Percentiles rank a stretch among this genome's conserved stretches.
These are phyloP conservation scores for Sinodicranocentrus sp. DNA, from an alignment of 2,888 invertebrate species.

Conservation along the genomic window DNA sequence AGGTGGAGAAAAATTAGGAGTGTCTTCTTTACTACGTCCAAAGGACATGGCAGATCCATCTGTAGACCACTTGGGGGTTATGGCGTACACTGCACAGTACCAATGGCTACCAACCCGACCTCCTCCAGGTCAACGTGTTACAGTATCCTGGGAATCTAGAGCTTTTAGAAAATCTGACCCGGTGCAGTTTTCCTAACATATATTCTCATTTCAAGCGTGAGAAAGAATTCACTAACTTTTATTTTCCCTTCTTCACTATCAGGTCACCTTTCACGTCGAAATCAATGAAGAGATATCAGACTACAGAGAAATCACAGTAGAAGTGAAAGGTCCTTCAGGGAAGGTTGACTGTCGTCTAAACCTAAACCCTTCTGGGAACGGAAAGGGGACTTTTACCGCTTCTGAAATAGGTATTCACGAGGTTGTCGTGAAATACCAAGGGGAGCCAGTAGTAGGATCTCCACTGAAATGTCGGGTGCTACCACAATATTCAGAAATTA, in stretches of 20 bases:
- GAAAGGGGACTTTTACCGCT: conserved; percentile 90
- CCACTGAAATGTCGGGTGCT: conserved; percentile 90
- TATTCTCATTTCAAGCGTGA: no score
- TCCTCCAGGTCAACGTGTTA: conserved; percentile 89
- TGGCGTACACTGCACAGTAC: conserved; percentile 97
- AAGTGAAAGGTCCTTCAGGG: conserved; percentile 88
- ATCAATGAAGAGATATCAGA: conserved; percentile 84
- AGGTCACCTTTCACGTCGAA: conserved; percentile 78
- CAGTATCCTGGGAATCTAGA: conserved; percentile 82
- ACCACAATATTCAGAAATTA: conserved; percentile 91
- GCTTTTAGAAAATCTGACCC: conserved; percentile 74
- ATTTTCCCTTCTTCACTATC: conserved; percentile 2
- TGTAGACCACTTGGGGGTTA: conserved; percentile 97
- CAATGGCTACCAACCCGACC: conserved; percentile 92
- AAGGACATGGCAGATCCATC: conserved; percentile 97
- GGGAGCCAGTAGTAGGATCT: conserved; percentile 82
- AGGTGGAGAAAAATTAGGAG: conserved; percentile 84
- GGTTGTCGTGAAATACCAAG: conserved; percentile 82
- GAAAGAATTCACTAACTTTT: no score
- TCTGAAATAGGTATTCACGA: conserved; percentile 94
- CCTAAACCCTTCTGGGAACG: conserved; percentile 80
- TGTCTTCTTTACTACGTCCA: conserved; percentile 93
- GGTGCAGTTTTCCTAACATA: conserved; percentile 53
- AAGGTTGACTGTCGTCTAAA: conserved; percentile 82
- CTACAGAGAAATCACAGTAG: conserved; percentile 85